Evolutionary conservation across 2,888 invertebrate species (phyloP).

Genomic region (Rhogogaster chlorosoma): DNA sequence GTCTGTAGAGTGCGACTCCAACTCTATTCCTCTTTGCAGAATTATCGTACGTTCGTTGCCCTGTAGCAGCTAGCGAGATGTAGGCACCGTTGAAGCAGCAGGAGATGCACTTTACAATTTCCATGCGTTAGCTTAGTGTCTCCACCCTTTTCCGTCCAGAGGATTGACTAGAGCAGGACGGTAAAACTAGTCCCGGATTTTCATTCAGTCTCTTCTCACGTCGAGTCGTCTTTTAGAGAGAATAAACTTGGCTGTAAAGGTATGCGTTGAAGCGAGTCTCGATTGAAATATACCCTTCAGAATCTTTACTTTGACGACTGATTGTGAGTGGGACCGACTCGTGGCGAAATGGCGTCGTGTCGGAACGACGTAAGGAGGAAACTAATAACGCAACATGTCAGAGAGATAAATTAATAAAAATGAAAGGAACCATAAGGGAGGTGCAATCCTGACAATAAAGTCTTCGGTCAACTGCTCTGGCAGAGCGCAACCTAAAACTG

Average conservation of each 20-base stretch:
- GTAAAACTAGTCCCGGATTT: constrained; percentile 26
- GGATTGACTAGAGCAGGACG: constrained; percentile 40
- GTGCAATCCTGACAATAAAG: constrained; percentile 39
- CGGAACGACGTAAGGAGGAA: background rate
- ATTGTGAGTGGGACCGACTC: background rate
- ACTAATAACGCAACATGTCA: constrained; percentile 23
- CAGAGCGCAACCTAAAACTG: constrained; percentile 25
- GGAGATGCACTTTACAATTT: constrained; percentile 50
- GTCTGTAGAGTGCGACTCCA: constrained; percentile 43
- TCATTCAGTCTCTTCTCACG: constrained; percentile 18
- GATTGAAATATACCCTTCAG: background rate
- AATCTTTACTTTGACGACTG: background rate
- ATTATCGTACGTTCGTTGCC: constrained; percentile 45
- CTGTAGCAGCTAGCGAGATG: background rate
- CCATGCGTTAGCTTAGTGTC: constrained; percentile 49
- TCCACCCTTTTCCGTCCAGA: constrained; percentile 20
- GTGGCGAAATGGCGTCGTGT: background rate
- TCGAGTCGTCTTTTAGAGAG: background rate
- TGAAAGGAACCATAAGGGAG: background rate
- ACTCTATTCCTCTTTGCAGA: constrained; percentile 45
- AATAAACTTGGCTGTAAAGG: constrained; percentile 27
- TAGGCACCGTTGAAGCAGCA: constrained; percentile 10
- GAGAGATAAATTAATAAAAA: constrained; percentile 24
- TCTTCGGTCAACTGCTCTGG: constrained; percentile 20
- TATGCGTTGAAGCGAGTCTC: background rate